Evolutionary conservation across 2,113 vertebrate species (phyloP), one percentile per base, ranked within the genome.

Genomic region (Channa maculata): DNA sequence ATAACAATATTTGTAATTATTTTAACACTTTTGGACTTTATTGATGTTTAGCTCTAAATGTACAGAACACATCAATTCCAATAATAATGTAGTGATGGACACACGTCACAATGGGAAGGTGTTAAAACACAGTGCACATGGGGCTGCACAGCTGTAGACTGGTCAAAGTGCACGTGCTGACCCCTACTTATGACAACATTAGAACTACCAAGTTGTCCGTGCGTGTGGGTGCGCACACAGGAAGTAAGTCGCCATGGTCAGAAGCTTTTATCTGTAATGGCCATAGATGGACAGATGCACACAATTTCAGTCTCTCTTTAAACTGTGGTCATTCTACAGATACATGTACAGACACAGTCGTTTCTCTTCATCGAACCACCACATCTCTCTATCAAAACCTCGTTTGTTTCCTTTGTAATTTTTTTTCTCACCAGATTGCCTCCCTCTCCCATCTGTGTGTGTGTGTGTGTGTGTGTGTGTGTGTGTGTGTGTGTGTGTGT

Each of bases 401-500:
- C 72, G 67, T 85, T 85, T 62, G 66, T 79, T 83, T 84, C 71
- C 55, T 51, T 43, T 69, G 59, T 48, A 8, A 50, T 61, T 71
- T 86, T 80, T 61, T 80, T 73, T 75, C 77, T 82, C 73, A 86
- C 85, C 85, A 89, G 85, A 88, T 88, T 89, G 88, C 53, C 53
- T 77, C 75, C 72, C 80, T 66, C 79, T 75, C 75, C 86, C 76
- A 67, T 86, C 67, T 88, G 75, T 87, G 84, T 71, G 80, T 79
- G 71, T 65, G 75, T 62, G 72, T 63, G 69, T 70, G 65, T 71
- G 70, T 71, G 55, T 66, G 46, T 63, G 55, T 53, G 71, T 60
- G 59, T 65, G 62, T 24, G 46, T 13, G 48, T 61, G 39, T 15
- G 59, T 75, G 71, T 69, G 64, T 65, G 41, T 77, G 75, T 37